Conservation (phyloP, 2,888 invertebrate species). For the Cerastoderma edule region DNA sequence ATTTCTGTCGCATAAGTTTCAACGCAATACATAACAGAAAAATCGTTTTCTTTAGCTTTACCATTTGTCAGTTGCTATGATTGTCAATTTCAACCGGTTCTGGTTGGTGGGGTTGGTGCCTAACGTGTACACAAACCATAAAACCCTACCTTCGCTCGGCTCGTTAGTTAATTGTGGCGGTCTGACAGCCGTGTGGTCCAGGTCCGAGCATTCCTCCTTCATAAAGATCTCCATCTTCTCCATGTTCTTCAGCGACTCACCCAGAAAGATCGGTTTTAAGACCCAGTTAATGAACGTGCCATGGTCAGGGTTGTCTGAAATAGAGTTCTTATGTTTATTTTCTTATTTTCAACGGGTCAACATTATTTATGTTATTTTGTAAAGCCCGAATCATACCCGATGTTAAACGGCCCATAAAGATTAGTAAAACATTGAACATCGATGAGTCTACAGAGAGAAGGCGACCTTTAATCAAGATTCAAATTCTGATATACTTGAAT, state of each 20-base stretch:
- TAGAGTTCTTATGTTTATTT: too few species aligned
- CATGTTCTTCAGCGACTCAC: conserved; percentile 75
- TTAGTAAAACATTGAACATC: too few species aligned
- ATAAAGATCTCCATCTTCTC: conserved; percentile 77
- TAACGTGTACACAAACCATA: background rate
- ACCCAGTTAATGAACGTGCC: conserved; percentile 73
- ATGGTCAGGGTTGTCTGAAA: conserved; percentile 69
- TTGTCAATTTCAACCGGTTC: too few species aligned
- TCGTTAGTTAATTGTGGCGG: conserved; percentile 72
- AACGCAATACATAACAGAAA: conserved; percentile 2
- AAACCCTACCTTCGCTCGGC: conserved; percentile 67
- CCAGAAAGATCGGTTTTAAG: conserved; percentile 73
- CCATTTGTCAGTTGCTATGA: background rate
- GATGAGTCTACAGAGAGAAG: too few species aligned
- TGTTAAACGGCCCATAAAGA: too few species aligned
- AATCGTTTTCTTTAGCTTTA: background rate
- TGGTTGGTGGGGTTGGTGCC: too few species aligned
- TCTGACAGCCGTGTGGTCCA: conserved; percentile 78
- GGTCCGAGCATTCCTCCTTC: conserved; percentile 69
- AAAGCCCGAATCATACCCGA: too few species aligned
- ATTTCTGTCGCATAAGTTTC: too few species aligned
- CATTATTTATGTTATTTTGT: too few species aligned
- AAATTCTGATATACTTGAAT: too few species aligned
- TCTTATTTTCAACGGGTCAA: too few species aligned
- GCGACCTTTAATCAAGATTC: too few species aligned